A percentile compares a stretch with the other conserved stretches of the same genome.
Conservation (phyloP, 2,797 vertebrate species). For the Botia almorhae region DNA sequence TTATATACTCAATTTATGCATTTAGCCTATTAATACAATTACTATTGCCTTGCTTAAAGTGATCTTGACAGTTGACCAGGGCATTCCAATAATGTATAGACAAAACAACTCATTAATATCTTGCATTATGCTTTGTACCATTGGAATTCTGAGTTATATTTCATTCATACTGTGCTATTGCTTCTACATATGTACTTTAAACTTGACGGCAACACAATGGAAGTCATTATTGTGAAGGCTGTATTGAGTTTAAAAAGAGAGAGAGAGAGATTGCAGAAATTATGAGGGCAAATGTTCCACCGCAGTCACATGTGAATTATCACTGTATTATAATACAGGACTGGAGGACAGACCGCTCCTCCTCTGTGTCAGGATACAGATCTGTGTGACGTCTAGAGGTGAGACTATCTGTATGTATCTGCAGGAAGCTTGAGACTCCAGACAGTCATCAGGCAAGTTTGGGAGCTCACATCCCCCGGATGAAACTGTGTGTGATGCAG, state of each 20-base stretch:
- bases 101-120: conserved; percentile 16
- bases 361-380: conserved; percentile 47
- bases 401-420: conserved; percentile 62
- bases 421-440: conserved; percentile 49
- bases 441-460: conserved; percentile 67
- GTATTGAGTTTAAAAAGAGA: conserved; percentile 6
- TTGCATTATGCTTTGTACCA: conserved; percentile 5
- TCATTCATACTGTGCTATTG: neutral
- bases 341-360: conserved; percentile 53
- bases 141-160: conserved; percentile 1
- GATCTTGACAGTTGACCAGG: conserved; percentile 44
- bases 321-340: conserved; percentile 52
- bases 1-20: conserved; percentile 32
- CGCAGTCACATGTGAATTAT: conserved; percentile 48
- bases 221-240: neutral
- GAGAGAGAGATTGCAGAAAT: conserved; percentile 28
- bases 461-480: conserved; percentile 73
- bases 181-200: conserved; percentile 12
- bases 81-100: conserved; percentile 33
- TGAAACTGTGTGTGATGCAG: conserved; percentile 69
- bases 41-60: conserved; percentile 36
- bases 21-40: conserved; percentile 37
- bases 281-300: conserved; percentile 33
- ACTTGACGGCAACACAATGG: conserved; percentile 25
- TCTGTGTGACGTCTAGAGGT: conserved; percentile 55